Conservation (phyloP, 2,113 vertebrate species). For the Paedocypris sp. region DNA sequence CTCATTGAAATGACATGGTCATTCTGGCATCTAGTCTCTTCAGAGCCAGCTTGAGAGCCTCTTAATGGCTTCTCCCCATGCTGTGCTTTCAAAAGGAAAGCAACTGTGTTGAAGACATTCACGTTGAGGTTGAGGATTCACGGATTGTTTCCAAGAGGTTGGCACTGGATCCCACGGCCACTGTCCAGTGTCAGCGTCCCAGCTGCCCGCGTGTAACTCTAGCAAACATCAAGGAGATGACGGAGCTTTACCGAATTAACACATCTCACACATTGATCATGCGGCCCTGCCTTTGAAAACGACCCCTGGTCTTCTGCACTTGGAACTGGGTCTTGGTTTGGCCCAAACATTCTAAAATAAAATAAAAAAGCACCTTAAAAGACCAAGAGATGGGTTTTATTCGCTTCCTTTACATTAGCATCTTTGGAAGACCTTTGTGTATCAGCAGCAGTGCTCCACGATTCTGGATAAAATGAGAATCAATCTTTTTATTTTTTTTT, state of each 20-base stretch:
- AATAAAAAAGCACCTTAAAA: conserved; percentile 18
- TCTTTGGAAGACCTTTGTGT: too few relatives aligned
- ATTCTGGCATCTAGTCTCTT: conserved; percentile 2
- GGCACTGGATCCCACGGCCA: conserved; percentile 30
- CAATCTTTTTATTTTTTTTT: too few relatives aligned
- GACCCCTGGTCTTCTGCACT: conserved; percentile 55
- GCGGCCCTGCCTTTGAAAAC: conserved; percentile 68
- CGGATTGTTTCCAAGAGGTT: conserved; percentile 7
- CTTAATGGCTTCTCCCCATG: conserved; percentile 8
- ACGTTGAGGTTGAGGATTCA: conserved; percentile 5
- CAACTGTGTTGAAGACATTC: background rate
- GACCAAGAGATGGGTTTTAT: conserved; percentile 6
- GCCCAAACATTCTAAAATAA: conserved; percentile 50
- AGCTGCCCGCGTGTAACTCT: conserved; percentile 74
- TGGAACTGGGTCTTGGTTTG: conserved; percentile 53
- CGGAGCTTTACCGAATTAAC: conserved; percentile 71
- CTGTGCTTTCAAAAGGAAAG: conserved; percentile 10
- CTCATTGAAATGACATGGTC: conserved; percentile 13
- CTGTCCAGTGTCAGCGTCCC: conserved; percentile 55
- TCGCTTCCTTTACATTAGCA: too few relatives aligned
- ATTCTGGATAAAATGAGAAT: too few relatives aligned
- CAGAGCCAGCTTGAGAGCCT: background rate
- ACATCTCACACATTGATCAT: conserved; percentile 70
- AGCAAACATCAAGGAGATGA: conserved; percentile 74
- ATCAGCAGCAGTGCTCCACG: too few relatives aligned